Evolutionary conservation across 2,797 vertebrate species (phyloP), one percentile per base, ranked within the genome.

Genomic region (Pempheris klunzingeri): DNA sequence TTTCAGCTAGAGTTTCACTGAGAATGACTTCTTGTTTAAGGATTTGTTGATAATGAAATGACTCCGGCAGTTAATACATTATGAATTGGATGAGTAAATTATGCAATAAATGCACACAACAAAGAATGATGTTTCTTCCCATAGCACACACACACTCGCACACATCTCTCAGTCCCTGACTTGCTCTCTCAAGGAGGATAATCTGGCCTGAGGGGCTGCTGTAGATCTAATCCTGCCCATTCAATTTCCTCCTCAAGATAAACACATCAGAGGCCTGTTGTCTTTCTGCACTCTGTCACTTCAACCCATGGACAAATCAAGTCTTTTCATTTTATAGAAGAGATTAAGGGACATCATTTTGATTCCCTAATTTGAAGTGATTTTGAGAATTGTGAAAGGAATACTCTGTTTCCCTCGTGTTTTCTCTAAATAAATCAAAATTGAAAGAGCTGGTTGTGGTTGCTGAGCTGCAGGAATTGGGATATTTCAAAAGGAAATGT

Each of bases 191-290:
- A 52, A 76, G 63, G 30, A 79, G 26, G 61, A 74, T 81, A 63
- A 88, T 84, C 52, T 85, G 71, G 65, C 63, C 77, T 67, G 69
- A 86, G 64, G 83, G 68, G 71, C 66, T 64, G 53, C 62, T 73
- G 75, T 32, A 68, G 67, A 83, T 88, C 78, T 85, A 84, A 83
- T 91, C 82, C 71, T 22, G 50, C 69, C 41, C 18, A n/a, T 77
- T 87, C 71, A 77, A 80, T 90, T 89, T 89, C 75, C 82, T 77
- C 63, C 44, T 57, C 28, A 32, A 77, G 78, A 83, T 74, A 72
- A 88, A 86, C 74, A 50, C 28, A 64, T 79, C 71, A 54, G 70
- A 64, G 53, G 60, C 54, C 32, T 30, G 47, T 72, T 80, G 44
- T 71, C 78, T 66, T 38, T 41, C 36, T 66, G 71, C 57, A 13